Base-by-base conservation (phyloP, 1,140 invertebrate species). In the Asbolus verrucosus region DNA sequence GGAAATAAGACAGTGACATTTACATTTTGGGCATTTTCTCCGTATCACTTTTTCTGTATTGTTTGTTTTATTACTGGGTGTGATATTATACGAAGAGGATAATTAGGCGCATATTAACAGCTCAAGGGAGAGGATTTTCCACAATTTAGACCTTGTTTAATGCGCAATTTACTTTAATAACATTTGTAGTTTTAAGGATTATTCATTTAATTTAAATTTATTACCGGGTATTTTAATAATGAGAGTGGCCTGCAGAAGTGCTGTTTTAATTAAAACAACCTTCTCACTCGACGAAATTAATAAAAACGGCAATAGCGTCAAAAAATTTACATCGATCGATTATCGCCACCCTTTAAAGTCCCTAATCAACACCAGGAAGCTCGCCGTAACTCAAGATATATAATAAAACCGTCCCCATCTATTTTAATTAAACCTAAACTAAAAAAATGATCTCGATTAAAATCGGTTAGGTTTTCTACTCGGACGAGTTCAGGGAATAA, bases 101-200 rank as follows among this genome's bases (percentile, higher is more conserved):
- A 62, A 15, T 62, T n/a, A 15, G 13, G 60, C 60, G 60, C 60
- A 62, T 36, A 62, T 62, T 62, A 63, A 63, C 41, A 19, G 16
- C 61, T 14, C 18, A 19, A 63, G 33, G 33, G 61, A 63, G 33
- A 63, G 16, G 30, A 39, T 63, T 63, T 63, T 63, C 61, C 33
- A 39, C 33, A 41, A 63, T 63, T 63, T 63, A 63, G 33, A 63
- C 21, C 39, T 14, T 63, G 39, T 63, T 39, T 63, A 63, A 63
- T 63, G 61, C 39, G 21, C 19, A 63, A 41, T 63, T 63, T 63
- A 19, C 33, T 63, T 39, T 38, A 63, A 63, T 39, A 63, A 63
- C 16, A 62, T 14, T 62, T 38, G 31, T 62, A 62, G 60, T 63
- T 63, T 24, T 41, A 16, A 63, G 31, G 16, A 63, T 63, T 63